Base-by-base conservation (phyloP, 1,140 invertebrate species). In the Andrena cerasifolii region DNA sequence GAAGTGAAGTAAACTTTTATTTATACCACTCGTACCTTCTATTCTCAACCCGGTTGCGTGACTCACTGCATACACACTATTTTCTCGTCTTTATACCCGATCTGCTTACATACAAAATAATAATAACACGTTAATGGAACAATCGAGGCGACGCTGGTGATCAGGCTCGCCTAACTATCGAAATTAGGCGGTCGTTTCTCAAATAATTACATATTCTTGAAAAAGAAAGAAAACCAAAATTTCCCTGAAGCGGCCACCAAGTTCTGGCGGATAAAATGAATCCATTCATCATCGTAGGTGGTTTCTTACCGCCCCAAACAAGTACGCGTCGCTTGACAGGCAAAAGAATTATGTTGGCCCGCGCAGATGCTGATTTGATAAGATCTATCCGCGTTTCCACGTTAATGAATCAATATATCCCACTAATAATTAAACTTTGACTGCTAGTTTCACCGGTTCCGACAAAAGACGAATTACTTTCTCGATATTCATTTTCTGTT, bases 271-370 rank as follows among this genome's bases (percentile, higher is more conserved):
- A 33, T 36, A 43, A 81, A 79, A 81, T 81, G 61, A 74, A 79
- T 81, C 54, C 67, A 81, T 81, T 65, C 54, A 66, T 81, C 77
- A 81, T 79, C 36, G 68, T 16, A 62, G 26, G 36, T 21, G 28
- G 26, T 14, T 40, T 40, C n/a, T 79, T 49, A n/a, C 47, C 47
- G 58, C 43, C 58, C 10, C 26, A n/a, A 66, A 51, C 66, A 36
- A 51, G 47, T 18, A 61, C 45, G 79, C 26, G 51, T 53, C 28
- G 28, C 21, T 12, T 28, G 76, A 73, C 78, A 74, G 53, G 53
- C 16, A n/a, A 43, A 70, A 56, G 51, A 70, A 70, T 70, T 70
- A 56, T 28, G 51, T 43, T 43, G 56, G 56, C 66, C 36, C 24
- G 24, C 1, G 21, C 10, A 70, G 56, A 70, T 56, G 18, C 10